Evolutionary conservation across 2,888 invertebrate species (phyloP).

Genomic region (Epinotia ramella): DNA sequence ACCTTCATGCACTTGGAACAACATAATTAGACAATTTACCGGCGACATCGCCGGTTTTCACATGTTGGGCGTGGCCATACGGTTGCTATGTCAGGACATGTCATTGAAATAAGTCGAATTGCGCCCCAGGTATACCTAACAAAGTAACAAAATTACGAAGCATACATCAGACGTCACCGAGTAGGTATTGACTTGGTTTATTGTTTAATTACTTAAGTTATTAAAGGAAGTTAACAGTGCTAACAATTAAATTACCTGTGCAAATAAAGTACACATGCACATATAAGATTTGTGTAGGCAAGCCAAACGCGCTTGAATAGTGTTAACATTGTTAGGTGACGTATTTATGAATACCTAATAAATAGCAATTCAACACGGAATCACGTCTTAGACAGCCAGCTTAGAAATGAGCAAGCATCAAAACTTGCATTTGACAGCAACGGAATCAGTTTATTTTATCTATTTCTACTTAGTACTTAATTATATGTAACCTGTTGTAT

Average conservation of each 20-base stretch:
- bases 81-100: neutral
- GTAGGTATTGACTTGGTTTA: neutral
- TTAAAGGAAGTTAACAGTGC: neutral
- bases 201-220: neutral
- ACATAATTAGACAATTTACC: too few relatives aligned
- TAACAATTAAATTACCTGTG: conserved; percentile 1
- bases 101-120: neutral
- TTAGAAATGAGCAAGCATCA: neutral
- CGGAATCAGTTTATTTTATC: too few relatives aligned
- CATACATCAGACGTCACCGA: neutral
- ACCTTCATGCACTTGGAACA: too few relatives aligned
- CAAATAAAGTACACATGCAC: neutral
- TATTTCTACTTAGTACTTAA: too few relatives aligned
- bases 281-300: conserved; percentile 1
- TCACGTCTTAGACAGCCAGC: neutral
- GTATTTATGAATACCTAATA: neutral
- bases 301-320: neutral
- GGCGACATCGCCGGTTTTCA: too few relatives aligned
- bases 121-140: neutral
- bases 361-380: neutral
- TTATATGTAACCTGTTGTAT: too few relatives aligned
- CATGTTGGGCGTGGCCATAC: neutral
- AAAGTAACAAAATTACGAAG: neutral
- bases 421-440: too few relatives aligned
- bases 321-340: neutral